phyloP scores from a whole-genome alignment of 1,140 invertebrate genomes.

The Hypsibius dujardini region DNA sequence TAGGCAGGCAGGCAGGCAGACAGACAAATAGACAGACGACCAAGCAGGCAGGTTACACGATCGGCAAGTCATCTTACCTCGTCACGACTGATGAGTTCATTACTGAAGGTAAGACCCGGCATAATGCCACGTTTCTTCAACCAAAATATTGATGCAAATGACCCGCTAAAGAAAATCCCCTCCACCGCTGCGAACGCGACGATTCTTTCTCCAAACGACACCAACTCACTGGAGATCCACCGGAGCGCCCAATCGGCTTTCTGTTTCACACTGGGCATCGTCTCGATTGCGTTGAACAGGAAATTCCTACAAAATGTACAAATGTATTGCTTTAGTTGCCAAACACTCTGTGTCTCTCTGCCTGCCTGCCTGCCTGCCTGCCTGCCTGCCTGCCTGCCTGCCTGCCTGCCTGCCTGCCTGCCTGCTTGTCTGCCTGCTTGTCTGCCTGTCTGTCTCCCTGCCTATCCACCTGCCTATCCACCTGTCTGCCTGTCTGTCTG shows the following conservation, averaged over 20 bases:
- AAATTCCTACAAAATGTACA: slow-evolving; percentile 44
- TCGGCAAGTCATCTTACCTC: slow-evolving; percentile 43
- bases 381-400: too few relatives aligned
- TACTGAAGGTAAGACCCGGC: slow-evolving; percentile 96
- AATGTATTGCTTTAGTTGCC: not conserved
- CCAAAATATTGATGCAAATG: slow-evolving; percentile 98
- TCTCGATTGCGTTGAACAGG: slow-evolving; percentile 93
- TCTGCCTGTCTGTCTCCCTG: too few relatives aligned
- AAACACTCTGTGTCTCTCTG: too few relatives aligned
- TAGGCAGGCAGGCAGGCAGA: too few relatives aligned
- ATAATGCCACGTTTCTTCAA: slow-evolving; percentile 91
- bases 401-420: too few relatives aligned
- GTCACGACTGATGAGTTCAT: slow-evolving; percentile 94
- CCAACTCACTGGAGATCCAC: slow-evolving; percentile 58
- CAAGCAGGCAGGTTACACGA: too few relatives aligned
- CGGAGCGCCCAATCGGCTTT: slow-evolving; percentile 95
- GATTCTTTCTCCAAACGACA: slow-evolving; percentile 79
- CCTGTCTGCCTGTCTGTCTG: too few relatives aligned
- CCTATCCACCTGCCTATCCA: too few relatives aligned
- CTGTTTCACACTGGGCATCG: slow-evolving; percentile 81
- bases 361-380: too few relatives aligned
- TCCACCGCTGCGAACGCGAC: slow-evolving; percentile 97
- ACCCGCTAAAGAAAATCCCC: slow-evolving; percentile 94
- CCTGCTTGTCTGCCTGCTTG: too few relatives aligned
- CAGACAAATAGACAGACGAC: too few relatives aligned